These are phyloP conservation scores for Cyrtorhinus lividipennis DNA, from an alignment of 1,140 invertebrate species.

Conservation along the genomic window DNA sequence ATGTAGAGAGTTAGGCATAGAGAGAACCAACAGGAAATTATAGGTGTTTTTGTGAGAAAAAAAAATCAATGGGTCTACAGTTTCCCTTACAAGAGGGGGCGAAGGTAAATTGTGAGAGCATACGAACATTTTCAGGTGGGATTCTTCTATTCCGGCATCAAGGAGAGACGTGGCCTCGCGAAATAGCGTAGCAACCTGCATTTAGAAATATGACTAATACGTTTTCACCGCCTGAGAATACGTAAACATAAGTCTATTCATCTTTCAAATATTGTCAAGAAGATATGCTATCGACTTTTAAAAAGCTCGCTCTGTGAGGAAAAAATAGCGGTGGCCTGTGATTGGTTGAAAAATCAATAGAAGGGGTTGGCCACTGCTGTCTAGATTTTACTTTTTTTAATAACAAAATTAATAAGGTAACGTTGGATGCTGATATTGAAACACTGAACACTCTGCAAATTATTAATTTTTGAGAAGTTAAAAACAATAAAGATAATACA, in stretches of 20 bases:
- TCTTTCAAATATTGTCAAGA: background rate
- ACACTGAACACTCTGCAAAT: too few species aligned
- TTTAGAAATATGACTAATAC: conserved; percentile 23
- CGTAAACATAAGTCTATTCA: background rate
- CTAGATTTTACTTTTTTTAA: too few species aligned
- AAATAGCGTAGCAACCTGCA: conserved; percentile 55
- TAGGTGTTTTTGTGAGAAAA: too few species aligned
- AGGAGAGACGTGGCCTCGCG: conserved; percentile 49
- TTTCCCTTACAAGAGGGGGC: too few species aligned
- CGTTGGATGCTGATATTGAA: too few species aligned
- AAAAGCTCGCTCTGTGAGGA: background rate
- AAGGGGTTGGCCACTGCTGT: background rate
- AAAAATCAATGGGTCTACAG: too few species aligned
- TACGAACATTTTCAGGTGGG: conserved; percentile 26
- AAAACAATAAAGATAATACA: too few species aligned
- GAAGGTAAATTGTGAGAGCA: too few species aligned
- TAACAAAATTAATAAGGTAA: too few species aligned
- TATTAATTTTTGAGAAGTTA: too few species aligned
- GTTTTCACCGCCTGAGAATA: background rate
- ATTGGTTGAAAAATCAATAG: conserved; percentile 6
- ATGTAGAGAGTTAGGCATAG: too few species aligned
- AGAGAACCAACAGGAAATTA: too few species aligned
- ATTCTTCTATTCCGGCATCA: conserved; percentile 34
- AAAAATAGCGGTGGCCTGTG: background rate
- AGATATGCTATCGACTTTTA: conserved; percentile 6